A percentile compares a stretch with the other conserved stretches of the same genome.
phyloP scores from a whole-genome alignment of 2,888 invertebrate species.

The Melanostoma scalare region DNA sequence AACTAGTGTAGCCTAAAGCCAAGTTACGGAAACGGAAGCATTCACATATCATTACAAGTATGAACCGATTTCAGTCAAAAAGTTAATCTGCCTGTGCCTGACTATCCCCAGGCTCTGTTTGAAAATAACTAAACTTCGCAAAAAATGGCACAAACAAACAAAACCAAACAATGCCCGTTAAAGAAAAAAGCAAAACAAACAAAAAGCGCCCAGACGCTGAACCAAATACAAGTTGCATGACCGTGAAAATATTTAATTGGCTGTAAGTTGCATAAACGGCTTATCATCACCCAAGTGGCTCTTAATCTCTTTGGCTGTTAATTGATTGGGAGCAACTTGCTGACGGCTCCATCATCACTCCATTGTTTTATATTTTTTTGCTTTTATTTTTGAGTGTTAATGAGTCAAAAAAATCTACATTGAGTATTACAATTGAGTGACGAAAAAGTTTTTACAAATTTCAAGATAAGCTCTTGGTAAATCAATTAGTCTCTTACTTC shows the following conservation, averaged over 20 bases:
- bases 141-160: not conserved
- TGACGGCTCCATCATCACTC: constrained; percentile 48
- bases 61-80: no score
- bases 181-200: not conserved
- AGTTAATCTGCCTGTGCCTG: no score
- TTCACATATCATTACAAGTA: no score
- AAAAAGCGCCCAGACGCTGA: not conserved
- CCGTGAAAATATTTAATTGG: constrained; percentile 28
- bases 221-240: constrained; percentile 25
- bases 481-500: constrained; percentile 6
- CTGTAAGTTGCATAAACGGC: constrained; percentile 19
- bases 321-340: constrained; percentile 46
- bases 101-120: no score
- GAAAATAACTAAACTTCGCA: no score
- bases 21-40: no score
- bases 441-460: constrained; percentile 2
- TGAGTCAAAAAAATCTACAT: no score
- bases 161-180: not conserved
- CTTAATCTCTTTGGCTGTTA: constrained; percentile 21
- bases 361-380: not conserved
- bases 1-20: no score
- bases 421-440: no score
- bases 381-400: no score
- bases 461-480: constrained; percentile 11
- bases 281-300: constrained; percentile 7